Conservation (phyloP, 2,797 vertebrate species). For the Sebastes variabilis region DNA sequence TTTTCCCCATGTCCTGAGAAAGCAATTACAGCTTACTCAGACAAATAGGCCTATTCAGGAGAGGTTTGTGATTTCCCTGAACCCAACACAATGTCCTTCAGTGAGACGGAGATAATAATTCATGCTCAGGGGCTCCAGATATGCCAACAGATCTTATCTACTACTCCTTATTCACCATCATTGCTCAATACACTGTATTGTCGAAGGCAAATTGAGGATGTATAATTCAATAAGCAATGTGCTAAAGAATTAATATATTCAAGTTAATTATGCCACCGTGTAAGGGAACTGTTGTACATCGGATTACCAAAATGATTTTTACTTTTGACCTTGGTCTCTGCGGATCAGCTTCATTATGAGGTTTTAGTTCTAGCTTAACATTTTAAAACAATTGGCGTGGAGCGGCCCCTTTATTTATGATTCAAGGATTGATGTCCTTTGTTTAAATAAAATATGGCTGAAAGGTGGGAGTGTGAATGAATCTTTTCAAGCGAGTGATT, state of each 20-base stretch:
- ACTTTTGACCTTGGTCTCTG: constrained; percentile 79
- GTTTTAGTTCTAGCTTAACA: constrained; percentile 75
- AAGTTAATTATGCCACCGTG: constrained; percentile 89
- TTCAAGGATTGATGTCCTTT: constrained; percentile 71
- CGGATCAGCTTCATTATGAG: constrained; percentile 77
- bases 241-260: constrained; percentile 90
- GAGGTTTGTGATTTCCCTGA: constrained; percentile 58
- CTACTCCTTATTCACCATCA: constrained; percentile 64
- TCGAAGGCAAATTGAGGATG: constrained; percentile 80
- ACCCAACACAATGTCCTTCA: constrained; percentile 69
- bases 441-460: constrained; percentile 74
- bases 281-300: constrained; percentile 78
- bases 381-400: constrained; percentile 72
- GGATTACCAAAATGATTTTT: constrained; percentile 78
- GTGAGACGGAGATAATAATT: constrained; percentile 74
- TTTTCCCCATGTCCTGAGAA: constrained; percentile 48
- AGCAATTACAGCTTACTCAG: constrained; percentile 71
- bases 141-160: constrained; percentile 73
- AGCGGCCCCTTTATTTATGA: constrained; percentile 64
- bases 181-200: constrained; percentile 70
- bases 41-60: constrained; percentile 55
- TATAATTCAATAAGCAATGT: constrained; percentile 88
- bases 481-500: constrained; percentile 64
- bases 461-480: constrained; percentile 60
- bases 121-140: constrained; percentile 69